Evolutionary conservation across 2,888 invertebrate species (phyloP), one percentile per base, ranked within the genome.

Genomic region (Thereva unica): DNA sequence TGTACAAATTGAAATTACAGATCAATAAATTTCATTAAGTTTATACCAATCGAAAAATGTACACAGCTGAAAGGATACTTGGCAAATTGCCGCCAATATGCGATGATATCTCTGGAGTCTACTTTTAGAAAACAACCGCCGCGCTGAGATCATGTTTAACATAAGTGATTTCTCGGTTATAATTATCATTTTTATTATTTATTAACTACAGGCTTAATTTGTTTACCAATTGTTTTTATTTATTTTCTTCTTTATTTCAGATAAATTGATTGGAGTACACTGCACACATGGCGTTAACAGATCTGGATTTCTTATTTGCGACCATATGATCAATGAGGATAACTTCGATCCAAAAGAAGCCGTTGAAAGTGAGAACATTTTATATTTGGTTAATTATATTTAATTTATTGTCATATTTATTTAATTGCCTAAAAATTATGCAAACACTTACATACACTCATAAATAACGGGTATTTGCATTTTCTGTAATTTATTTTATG

Each of bases 211-310:
- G 23, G 23, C 23, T 23, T 23, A 23, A 23, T 23, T 23, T 23
- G 23, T 23, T 23, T 23, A 23, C 2, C 23, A 23, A 23, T 23
- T 65, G 7, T 45, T 55, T 23, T 66, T 41, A 49, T 61, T 44
- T 54, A 10, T 53, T 53, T 37, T 53, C 9, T 10, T 44, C 37
- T 45, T 44, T 40, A 64, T 53, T 64, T 10, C 41, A 90, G 91
- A 85, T 75, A 84, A 85, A 71, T 76, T 92, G 69, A 84, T 92
- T 71, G 92, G 91, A 57, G 88, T 92, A 67, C 92, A 92, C 78
- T 92, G 92, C 77, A 92, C 92, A 1, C 92, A 91, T 75, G 92
- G 92, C 4, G 81, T 92, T 69, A 92, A 92, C 78, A 85, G 92
- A 71, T 90, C 91, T 6, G 91, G 92, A 4, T 91, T 88, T 76